Evolutionary conservation across 2,113 vertebrate genomes (phyloP), one percentile per base, ranked within the genome.

Genomic region (Machaerirhynchus nigripectus): DNA sequence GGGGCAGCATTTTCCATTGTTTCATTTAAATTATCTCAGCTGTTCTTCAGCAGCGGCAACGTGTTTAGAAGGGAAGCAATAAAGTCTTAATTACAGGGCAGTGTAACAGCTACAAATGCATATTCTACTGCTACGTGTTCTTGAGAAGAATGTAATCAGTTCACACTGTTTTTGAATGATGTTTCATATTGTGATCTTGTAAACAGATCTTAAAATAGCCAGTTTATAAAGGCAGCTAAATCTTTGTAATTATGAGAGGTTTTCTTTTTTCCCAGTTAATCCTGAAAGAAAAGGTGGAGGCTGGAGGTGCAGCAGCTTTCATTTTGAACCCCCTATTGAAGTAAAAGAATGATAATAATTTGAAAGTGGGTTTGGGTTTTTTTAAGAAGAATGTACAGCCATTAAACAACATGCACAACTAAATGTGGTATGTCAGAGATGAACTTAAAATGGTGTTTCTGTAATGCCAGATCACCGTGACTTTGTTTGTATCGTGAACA

Each of bases 151-250:
- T 75, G 95, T 61, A 90, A 97, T 97, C 97, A 97, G 79, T 90
- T 97, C 96, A 92, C 68, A 89, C 91, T 93, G 93, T 1, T 94
- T 97, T 65, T 84, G 93, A 96, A 84, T 86, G 92, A 94, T 93
- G 94, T 94, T 97, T 97, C 90, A 93, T 89, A 96, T 82, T 88
- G 84, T 68, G 74, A 78, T 86, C 90, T 95, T 88, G 59, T 89
- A 96, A 98, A 92, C 67, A 95, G 88, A 80, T 70, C 97, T 96
- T 94, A 97, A 97, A 97, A 97, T 96, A 98, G 89, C 87, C 68
- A 76, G 52, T 63, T 95, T 83, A 89, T 83, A 92, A 96, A 93
- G 93, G 71, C 95, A 87, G 64, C 70, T 81, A 94, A 95, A 96
- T 95, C 83, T 89, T 90, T 97, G 20, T 93, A 96, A 97, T 98